Evolutionary conservation across 2,797 vertebrate species (phyloP).

Genomic region (Lutjanus campechanus): DNA sequence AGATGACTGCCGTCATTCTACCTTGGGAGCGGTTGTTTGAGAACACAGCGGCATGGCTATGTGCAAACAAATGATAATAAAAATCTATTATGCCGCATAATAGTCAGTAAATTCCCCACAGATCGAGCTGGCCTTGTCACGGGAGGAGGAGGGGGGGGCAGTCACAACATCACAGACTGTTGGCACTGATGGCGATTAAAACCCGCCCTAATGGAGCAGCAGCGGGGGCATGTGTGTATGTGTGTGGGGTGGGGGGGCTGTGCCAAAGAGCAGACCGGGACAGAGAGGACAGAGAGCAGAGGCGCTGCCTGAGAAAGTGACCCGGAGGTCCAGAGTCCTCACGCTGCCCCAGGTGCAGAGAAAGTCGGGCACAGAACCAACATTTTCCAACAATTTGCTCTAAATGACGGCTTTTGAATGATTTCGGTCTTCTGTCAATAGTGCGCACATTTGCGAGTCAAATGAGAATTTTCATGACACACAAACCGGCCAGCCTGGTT

Average conservation of each 20-base stretch:
- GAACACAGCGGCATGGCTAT: constrained; percentile 45
- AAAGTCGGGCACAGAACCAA: not conserved
- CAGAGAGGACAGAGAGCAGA: constrained; percentile 33
- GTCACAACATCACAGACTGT: constrained; percentile 69
- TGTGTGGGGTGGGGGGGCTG: not conserved
- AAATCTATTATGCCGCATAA: constrained; percentile 64
- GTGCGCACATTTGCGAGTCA: not conserved
- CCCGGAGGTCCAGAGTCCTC: constrained; percentile 56
- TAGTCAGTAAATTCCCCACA: constrained; percentile 49
- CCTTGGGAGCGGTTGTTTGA: constrained; percentile 60
- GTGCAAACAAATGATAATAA: constrained; percentile 73
- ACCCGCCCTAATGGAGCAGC: constrained; percentile 57
- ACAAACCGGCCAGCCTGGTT: constrained; percentile 34
- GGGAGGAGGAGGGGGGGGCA: constrained; percentile 27
- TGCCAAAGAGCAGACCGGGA: constrained; percentile 54
- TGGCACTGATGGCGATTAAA: constrained; percentile 71
- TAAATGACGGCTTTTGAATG: not conserved
- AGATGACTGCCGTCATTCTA: constrained; percentile 35
- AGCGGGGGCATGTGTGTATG: not conserved
- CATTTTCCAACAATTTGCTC: not conserved
- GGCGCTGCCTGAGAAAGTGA: constrained; percentile 64
- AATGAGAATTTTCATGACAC: constrained; percentile 10
- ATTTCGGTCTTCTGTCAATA: not conserved
- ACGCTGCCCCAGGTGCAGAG: constrained; percentile 2
- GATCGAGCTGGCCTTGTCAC: constrained; percentile 62